Percentiles rank a stretch among this genome's conserved stretches.
Conservation (phyloP, 1,140 invertebrate species). For the Araneus ventricosus region DNA sequence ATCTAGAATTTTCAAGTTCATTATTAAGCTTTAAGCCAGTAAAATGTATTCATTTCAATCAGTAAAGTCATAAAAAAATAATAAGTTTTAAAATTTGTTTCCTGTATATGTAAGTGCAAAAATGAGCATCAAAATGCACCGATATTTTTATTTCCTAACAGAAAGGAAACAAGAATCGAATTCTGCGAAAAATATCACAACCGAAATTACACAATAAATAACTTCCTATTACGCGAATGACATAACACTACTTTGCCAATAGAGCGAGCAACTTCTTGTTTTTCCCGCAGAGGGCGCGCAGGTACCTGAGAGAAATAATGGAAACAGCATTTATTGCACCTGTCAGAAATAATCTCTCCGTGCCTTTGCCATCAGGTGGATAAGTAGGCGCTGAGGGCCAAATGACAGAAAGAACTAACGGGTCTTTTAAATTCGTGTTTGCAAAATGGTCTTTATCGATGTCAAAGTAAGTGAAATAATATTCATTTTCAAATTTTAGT, state of each 20-base stretch:
- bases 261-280: not conserved
- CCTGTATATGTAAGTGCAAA: no score
- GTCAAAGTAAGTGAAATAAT: not conserved
- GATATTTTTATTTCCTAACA: not conserved
- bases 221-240: not conserved
- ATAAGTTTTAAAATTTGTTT: no score
- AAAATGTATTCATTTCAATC: no score
- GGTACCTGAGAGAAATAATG: not conserved
- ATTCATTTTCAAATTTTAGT: no score
- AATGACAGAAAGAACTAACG: not conserved
- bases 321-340: not conserved
- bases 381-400: not conserved
- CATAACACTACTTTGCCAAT: not conserved
- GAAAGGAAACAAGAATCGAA: not conserved
- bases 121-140: not conserved
- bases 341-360: not conserved
- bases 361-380: not conserved
- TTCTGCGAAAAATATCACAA: not conserved
- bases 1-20: no score
- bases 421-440: not conserved
- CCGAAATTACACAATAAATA: not conserved
- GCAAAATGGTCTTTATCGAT: constrained; percentile 2
- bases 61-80: no score
- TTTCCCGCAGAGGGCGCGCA: constrained; percentile 9
- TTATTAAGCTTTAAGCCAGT: no score